phyloP scores from a whole-genome alignment of 2,113 vertebrate genomes.

The Pituophis catenifer region DNA sequence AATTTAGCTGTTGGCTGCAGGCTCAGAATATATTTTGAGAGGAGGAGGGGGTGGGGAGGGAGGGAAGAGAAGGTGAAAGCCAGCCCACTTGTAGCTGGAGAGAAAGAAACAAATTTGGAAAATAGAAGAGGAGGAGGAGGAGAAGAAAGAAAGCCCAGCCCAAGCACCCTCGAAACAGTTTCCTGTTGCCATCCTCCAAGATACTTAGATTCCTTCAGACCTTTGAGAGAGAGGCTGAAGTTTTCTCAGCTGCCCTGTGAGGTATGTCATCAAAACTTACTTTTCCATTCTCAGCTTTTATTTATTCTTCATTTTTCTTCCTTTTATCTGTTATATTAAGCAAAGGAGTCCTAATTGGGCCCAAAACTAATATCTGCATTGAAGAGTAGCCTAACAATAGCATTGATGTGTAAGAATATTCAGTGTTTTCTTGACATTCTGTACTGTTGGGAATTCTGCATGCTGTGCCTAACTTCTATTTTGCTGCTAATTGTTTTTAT shows the following conservation, averaged over 20 bases:
- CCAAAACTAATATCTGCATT: background rate
- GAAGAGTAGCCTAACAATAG: background rate
- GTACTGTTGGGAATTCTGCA: background rate
- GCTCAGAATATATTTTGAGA: slow-evolving; percentile 42
- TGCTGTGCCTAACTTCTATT: slow-evolving; percentile 7
- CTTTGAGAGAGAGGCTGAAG: slow-evolving; percentile 68
- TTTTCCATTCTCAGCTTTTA: slow-evolving; percentile 5
- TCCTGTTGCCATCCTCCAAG: slow-evolving; percentile 78
- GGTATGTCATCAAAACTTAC: slow-evolving; percentile 63
- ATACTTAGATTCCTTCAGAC: slow-evolving; percentile 78
- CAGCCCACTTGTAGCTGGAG: slow-evolving; percentile 61
- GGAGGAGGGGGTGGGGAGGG: background rate
- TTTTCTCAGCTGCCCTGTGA: slow-evolving; percentile 70
- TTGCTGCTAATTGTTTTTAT: background rate
- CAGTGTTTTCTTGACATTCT: background rate
- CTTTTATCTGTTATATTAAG: background rate
- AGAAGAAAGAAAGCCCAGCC: slow-evolving; percentile 68
- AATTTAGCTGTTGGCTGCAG: slow-evolving; percentile 42
- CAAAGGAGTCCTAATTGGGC: rapidly evolving
- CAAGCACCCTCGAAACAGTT: slow-evolving; percentile 76
- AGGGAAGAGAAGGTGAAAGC: slow-evolving; percentile 32
- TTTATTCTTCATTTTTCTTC: background rate
- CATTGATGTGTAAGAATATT: background rate
- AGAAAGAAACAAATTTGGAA: slow-evolving; percentile 62
- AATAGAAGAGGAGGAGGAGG: slow-evolving; percentile 56